Base-by-base conservation (phyloP, 2,888 invertebrate genomes). In the Drosophila ochracea region DNA sequence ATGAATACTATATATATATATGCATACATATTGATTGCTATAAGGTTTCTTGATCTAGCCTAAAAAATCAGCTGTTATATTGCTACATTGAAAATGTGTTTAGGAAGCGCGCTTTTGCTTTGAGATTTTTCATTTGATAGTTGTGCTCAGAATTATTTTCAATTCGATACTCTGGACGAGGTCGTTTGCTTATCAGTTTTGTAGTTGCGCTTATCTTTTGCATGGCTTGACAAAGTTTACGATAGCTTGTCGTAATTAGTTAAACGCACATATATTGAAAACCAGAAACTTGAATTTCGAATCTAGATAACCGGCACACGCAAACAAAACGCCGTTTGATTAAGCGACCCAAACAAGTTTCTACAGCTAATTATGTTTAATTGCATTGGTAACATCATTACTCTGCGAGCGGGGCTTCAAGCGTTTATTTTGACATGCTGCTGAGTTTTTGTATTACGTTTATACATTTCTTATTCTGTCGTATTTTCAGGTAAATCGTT, bases 1-100 rank as follows among this genome's bases (percentile, higher is more conserved):
- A 30, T 60, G 66, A 66, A 49, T 25, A 30, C 4, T n/a, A 5
- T 25, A n/a, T 31, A 28, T 25, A 9, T 9, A 31, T 37, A 49
- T 25, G n/a, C 25, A 41, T n/a, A 41, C 5, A 11, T 43, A 47
- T 71, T 37, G 52, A 41, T 75, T 65, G 72, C 81, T 75, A 52
- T 86, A 84, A 47, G 77, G 70, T 86, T 84, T 89, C 87, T 74
- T 68, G 74, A 82, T 86, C 69, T 73, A 59, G 57, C 76, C 76
- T 41, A 25, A 25, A 1, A 71, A 76, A 59, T 59, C 66, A 60
- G 71, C 73, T 72, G 71, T 49, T 72, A 13, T 28, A 21, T 43
- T 35, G 16, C 16, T 72, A 13, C 11, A 31, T 43, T 35, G 35
- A 5, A 35, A 5, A 35, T 53, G 50, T 30, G 52, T 13, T 19